Evolutionary conservation across 2,888 invertebrate species (phyloP), one percentile per base, ranked within the genome.

Genomic region (Bombylius discolor): DNA sequence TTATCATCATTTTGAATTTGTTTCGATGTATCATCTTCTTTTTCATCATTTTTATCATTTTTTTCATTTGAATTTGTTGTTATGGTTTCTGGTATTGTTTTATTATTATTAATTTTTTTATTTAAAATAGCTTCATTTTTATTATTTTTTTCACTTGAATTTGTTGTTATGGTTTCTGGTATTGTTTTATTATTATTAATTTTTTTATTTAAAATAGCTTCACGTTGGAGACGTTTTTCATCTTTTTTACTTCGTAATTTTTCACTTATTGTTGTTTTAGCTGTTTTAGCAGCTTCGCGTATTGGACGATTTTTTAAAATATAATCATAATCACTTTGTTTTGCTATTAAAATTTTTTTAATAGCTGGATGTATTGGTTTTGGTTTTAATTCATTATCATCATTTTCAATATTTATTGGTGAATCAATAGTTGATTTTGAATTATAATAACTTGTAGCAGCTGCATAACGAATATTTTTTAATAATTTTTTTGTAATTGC

Each of bases 291-390:
- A 32, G 78, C 79, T 45, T 76, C 76, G 53, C 80, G 72, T 0
- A 76, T 75, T 0, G 75, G 76, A 4, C 77, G 66, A 0, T 64
- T 64, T 13, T 73, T 69, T 64, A 78, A 72, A 14, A 79, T 75
- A 63, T 80, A 79, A 0, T 75, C 70, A 0, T 77, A 66, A 57
- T 77, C 75, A 3, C 75, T 74, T 0, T 80, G 76, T 55, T 74
- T 71, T 63, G 81, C 79, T 5, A 85, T 85, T 1, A 89, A 75
- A 12, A 87, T 75, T 64, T 85, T 85, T 57, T 84, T 83, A 0
- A 89, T 74, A 0, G 90, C 85, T 0, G 90, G 90, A 73, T 91
- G 91, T 50, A 90, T 78, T 5, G 76, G 5, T 75, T 72, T 64
- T 81, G 81, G 0, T 76, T 72, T 1, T 65, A 67, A 1, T 60